Evolutionary conservation across 92 coral and sea anemone genomes (phyloP), one percentile per base, ranked within the genome.

Genomic region (Epizoanthus rinbou): DNA sequence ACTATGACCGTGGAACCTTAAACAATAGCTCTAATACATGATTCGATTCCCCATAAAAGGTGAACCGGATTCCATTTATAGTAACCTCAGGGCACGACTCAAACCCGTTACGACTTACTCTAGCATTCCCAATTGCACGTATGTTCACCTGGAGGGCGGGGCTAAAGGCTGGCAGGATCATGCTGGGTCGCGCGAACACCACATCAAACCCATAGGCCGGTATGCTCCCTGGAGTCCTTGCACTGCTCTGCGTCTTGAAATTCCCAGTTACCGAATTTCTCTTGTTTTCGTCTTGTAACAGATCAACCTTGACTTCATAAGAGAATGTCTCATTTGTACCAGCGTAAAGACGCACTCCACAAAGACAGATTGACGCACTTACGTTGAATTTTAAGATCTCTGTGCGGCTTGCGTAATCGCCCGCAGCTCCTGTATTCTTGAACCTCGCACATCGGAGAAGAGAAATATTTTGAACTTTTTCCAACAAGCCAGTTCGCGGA

Each of bases 141-240:
- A 74, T 54, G 22, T 17, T 28, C 16, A 74, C 65, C 21, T 33
- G 65, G 18, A 74, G 47, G 18, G 80, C 64, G 23, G 54, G 18
- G n/a, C 65, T 54, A 6, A 74, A 56, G 17, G 65, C 80, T 23
- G 80, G 80, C 11, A 74, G 80, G 7, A 74, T 2, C 66, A 74
- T 74, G 31, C 80, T 74, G 3, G 80, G 80, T 5, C 80, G 80
- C 15, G 24, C 21, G 59, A 74, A 74, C 35, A 74, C 24, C 43
- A 74, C 80, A 18, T 74, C 64, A n/a, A 74, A 74, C 35, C 80
- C 65, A 23, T 74, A 74, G 24, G 80, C 80, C 37, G 80, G 80
- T 7, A 57, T 74, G 10, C 80, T 54, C 1, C 80, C 80, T 1
- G 80, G 80, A 16, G 80, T 74, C 21, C 80, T 54, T 4, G 79